These are phyloP conservation scores for Boleophthalmus pectinirostris DNA, from an alignment of 2,113 vertebrate species.

Conservation along the genomic window DNA sequence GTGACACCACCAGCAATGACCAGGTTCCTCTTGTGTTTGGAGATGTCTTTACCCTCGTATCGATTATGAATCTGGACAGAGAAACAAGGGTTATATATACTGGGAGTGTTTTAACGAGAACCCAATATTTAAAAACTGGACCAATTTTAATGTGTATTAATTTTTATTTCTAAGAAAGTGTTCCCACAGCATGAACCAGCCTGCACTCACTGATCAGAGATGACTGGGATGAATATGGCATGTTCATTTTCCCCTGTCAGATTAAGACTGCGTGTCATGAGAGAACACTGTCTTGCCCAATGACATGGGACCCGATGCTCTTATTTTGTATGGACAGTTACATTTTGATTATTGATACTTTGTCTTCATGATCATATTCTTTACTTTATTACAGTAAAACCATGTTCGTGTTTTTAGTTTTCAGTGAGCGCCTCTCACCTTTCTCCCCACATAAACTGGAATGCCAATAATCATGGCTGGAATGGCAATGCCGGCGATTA, in stretches of 20 bases:
- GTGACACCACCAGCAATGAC: constrained; percentile 96
- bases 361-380: neutral
- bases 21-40: constrained; percentile 96
- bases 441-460: constrained; percentile 96
- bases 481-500: constrained; percentile 97
- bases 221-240: constrained; percentile 70
- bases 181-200: constrained; percentile 66
- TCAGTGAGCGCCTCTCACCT: constrained; percentile 76
- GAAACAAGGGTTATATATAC: neutral
- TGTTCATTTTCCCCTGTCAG: constrained; percentile 60
- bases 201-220: constrained; percentile 61
- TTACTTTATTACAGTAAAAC: neutral
- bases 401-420: neutral
- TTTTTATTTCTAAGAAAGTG: neutral
- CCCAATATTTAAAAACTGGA: neutral
- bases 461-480: constrained; percentile 99
- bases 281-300: constrained; percentile 67
- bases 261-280: constrained; percentile 66
- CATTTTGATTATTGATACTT: too few species aligned
- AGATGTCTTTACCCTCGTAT: constrained; percentile 96
- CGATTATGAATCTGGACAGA: constrained; percentile 91
- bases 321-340: neutral
- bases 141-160: too few species aligned
- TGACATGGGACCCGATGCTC: constrained; percentile 40
- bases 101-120: neutral